Conservation (phyloP, 2,888 invertebrate genomes). For the Phragmatobia fuliginosa region DNA sequence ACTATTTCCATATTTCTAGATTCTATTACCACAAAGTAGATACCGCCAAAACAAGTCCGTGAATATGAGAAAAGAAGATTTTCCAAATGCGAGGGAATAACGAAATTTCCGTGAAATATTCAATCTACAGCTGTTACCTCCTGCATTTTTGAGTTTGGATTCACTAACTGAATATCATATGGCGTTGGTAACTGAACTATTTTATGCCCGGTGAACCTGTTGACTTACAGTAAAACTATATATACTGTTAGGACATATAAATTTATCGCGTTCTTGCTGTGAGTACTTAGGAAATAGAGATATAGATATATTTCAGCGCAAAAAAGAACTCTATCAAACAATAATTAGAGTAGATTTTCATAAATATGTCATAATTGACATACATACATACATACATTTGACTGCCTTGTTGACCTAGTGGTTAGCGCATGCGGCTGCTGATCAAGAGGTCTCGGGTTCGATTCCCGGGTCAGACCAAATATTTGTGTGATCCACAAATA, state of each 20-base stretch:
- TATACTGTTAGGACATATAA: not conserved
- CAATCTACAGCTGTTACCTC: constrained; percentile 68
- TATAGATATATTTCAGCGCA: no score
- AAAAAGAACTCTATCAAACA: no score
- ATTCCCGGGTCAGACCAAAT: no score
- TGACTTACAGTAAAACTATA: not conserved
- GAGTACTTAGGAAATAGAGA: no score
- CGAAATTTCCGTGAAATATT: constrained; percentile 70
- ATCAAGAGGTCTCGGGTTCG: no score
- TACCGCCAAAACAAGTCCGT: constrained; percentile 20
- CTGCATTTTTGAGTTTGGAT: constrained; percentile 63
- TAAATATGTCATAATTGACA: no score
- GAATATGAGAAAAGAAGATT: constrained; percentile 54
- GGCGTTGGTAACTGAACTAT: constrained; percentile 19
- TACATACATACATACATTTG: no score
- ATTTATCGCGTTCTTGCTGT: not conserved
- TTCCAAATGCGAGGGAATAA: constrained; percentile 56
- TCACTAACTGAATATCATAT: constrained; percentile 38
- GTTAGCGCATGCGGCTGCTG: no score
- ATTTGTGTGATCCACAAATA: no score
- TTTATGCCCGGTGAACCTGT: not conserved
- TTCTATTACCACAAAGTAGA: not conserved
- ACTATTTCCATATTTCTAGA: not conserved
- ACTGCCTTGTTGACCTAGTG: no score
- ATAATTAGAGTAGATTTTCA: no score